Base-by-base conservation (phyloP, 2,113 vertebrate species). In the Reinhardtius hippoglossoides region DNA sequence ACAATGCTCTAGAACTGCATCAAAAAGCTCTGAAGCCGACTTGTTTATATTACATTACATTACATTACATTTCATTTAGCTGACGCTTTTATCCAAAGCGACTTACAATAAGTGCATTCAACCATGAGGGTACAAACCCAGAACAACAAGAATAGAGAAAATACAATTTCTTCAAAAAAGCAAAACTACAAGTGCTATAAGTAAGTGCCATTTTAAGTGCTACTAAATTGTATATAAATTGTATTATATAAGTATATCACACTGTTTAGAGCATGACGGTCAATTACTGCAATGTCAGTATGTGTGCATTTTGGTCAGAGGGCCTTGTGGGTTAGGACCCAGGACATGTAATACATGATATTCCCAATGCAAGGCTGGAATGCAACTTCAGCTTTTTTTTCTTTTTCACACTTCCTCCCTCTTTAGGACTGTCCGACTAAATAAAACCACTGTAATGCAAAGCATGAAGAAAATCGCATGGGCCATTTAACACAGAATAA, bases 391-490 rank as follows among this genome's bases (percentile, higher is more conserved):
- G 37, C 21, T 44, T 58, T 13, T n/a, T 68, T 78, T 40, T 27
- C 2, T 16, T 55, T 59, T 71, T 60, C 12, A 50, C 48, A 62
- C 12, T 13, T 62, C 58, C 46, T 48, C 35, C 52, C 27, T 71
- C 42, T 68, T 27, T 57, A 35, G 3, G 37, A 42, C 37, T 71
- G 58, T 68, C 65, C 27, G 58, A 76, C 64, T 61, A 67, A 86
- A 83, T 81, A 70, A 83, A 85, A 78, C 79, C 44, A 37, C n/a
- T 20, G 35, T 48, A 81, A 81, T 86, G 58, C 74, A 78, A 82
- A 80, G 21, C 14, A 1, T 82, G 75, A 56, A 21, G 27, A 75
- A 81, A 88, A 85, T 23, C 26, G 27, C 62, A 76, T 14, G 76
- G 69, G 16, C 60, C 55, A 72, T 70, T 89, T 78, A 81, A 78